Conservation (phyloP, 1,140 invertebrate species). For the Drosophila burlai region DNA sequence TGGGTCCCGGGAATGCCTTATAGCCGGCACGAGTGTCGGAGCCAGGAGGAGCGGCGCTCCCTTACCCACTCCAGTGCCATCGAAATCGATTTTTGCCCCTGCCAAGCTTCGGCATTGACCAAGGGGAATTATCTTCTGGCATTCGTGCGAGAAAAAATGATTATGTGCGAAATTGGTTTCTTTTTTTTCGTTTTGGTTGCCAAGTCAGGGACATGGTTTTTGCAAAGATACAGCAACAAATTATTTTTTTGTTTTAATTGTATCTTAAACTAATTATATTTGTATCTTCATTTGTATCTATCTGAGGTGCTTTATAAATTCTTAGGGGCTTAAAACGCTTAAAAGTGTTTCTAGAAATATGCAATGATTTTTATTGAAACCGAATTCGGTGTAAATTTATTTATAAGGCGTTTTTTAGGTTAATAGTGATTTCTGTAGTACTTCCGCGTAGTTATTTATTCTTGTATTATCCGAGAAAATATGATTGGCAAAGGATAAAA, state of each 20-base stretch:
- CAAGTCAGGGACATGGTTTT: constrained; percentile 5
- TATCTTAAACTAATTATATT: background rate
- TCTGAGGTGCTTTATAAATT: background rate
- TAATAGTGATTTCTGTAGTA: no score
- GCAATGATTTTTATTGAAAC: background rate
- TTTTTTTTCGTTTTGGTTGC: background rate
- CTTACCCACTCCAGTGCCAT: constrained; percentile 3
- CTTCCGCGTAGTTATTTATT: no score
- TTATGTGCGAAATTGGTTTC: constrained; percentile 8
- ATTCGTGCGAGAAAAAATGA: constrained; percentile 26
- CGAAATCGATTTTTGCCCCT: constrained; percentile 35
- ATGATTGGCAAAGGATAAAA: no score
- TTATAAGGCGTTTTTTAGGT: no score
- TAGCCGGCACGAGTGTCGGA: constrained; percentile 23
- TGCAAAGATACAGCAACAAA: background rate
- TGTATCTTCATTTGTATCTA: background rate
- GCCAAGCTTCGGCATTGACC: constrained; percentile 16
- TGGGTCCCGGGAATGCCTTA: constrained; percentile 50
- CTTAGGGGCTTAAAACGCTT: background rate
- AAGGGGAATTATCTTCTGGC: constrained; percentile 9
- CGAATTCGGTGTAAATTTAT: background rate
- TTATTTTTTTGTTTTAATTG: background rate
- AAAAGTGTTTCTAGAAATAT: background rate
- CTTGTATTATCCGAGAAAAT: no score
- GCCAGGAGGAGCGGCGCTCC: constrained; percentile 5